Evolutionary conservation across 2,888 invertebrate genomes (phyloP), one percentile per base, ranked within the genome.

Genomic region (Myopa testacea): DNA sequence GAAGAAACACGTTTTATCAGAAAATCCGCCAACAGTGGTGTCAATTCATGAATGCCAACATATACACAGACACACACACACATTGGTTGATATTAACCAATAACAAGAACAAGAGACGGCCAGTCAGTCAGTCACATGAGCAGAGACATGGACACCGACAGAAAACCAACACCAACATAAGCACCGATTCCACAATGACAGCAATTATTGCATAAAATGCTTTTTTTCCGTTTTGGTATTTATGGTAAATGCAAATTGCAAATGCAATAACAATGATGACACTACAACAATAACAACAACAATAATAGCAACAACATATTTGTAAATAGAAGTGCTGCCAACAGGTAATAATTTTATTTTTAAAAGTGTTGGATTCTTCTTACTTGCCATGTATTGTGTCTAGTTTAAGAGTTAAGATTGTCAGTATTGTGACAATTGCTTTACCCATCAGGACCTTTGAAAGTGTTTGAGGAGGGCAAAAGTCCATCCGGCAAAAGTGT

Each of bases 131-230:
- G 16, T 37, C 45, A 10, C 26, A 26, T 8, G 60, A n/a, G 60
- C 72, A 45, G 1, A 60, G 38, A 58, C 34, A n/a, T n/a, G 14
- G 68, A 38, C 38, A n/a, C 38, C 37, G 16, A 45, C 45, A 45
- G 2, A 10, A 6, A 45, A 45, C 3, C 45, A 45, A 45, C 45
- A 45, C 45, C 45, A 45, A 45, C 45, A 45, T 45, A 6, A 45
- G 45, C 45, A 45, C 6, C 45, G 45, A 45, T 45, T 45, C 10
- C 45, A 3, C 45, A 45, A 45, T 60, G 45, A 38, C 60, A 50
- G 72, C 26, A 62, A 62, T 62, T 71, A 71, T 71, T 71, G 71
- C 71, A 12, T 71, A 71, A 71, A 71, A 69, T 34, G 52, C n/a
- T 19, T 5, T 26, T 70, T 70, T 70, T n/a, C n/a, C 7, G 1